Conservation (phyloP, 2,797 vertebrate species). For the Lerista edwardsae region DNA sequence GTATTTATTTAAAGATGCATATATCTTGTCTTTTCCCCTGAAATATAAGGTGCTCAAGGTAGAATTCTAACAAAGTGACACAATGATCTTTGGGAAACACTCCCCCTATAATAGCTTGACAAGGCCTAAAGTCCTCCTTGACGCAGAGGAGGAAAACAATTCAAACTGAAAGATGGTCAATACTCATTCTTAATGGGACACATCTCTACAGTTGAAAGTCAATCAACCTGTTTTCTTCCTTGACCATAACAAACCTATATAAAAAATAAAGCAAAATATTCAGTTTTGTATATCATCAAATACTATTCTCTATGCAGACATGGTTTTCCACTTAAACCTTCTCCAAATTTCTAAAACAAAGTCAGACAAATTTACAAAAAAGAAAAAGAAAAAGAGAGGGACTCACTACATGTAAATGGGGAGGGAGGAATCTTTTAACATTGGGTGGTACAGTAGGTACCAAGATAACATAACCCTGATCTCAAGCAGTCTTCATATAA, state of each 20-base stretch:
- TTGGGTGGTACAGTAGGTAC: not conserved
- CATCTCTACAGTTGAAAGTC: not conserved
- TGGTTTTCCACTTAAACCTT: not conserved
- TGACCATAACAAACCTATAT: not conserved
- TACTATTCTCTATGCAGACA: not conserved
- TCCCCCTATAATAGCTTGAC: no score
- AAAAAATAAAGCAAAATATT: not conserved
- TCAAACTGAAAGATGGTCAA: constrained; percentile 1
- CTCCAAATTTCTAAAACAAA: not conserved
- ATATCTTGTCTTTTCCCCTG: no score
- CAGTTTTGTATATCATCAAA: not conserved
- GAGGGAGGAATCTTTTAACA: not conserved
- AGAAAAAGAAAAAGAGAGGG: not conserved
- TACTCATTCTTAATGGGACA: not conserved
- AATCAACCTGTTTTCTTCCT: not conserved
- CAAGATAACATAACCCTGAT: not conserved
- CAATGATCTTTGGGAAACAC: not conserved
- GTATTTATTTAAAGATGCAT: no score
- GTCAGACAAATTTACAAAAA: not conserved
- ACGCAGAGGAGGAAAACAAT: constrained; percentile 1
- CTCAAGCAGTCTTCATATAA: constrained; percentile 1
- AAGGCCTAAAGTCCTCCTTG: not conserved
- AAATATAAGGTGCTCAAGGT: no score
- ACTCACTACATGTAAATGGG: not conserved
- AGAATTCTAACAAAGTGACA: not conserved